phyloP scores from a whole-genome alignment of 2,888 invertebrate species.

The Leptinotarsa juncta region DNA sequence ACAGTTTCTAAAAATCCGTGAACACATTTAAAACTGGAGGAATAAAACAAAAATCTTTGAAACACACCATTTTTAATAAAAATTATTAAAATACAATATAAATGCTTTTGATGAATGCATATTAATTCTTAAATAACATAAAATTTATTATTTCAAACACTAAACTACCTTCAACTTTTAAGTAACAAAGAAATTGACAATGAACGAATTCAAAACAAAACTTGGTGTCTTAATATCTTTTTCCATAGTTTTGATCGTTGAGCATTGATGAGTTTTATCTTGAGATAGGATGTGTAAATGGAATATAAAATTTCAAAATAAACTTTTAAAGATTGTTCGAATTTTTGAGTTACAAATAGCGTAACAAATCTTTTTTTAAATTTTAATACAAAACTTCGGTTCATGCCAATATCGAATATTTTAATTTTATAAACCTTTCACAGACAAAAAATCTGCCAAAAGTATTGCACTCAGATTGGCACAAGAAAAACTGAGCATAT shows the following conservation, averaged over 20 bases:
- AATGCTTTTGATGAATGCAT: constrained; percentile 68
- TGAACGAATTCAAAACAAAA: constrained; percentile 38
- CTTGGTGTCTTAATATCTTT: constrained; percentile 34
- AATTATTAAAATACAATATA: constrained; percentile 77
- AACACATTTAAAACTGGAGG: background rate
- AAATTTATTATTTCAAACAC: constrained; percentile 47
- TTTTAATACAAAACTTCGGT: constrained; percentile 10
- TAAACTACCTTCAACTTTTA: constrained; percentile 46
- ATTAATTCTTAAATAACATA: constrained; percentile 45
- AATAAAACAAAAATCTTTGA: constrained; percentile 57
- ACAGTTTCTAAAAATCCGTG: background rate
- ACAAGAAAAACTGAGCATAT: constrained; percentile 25
- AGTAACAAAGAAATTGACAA: constrained; percentile 44
- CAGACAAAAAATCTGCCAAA: constrained; percentile 31
- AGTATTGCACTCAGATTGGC: constrained; percentile 36
- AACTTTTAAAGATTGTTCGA: constrained; percentile 1
- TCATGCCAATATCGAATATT: constrained; percentile 19
- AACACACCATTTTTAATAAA: constrained; percentile 81
- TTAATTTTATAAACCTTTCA: constrained; percentile 8
- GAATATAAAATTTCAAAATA: constrained; percentile 24
- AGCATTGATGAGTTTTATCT: constrained; percentile 41
- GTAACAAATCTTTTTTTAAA: constrained; percentile 18
- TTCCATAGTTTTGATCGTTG: constrained; percentile 44
- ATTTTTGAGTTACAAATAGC: constrained; percentile 7
- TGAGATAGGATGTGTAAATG: constrained; percentile 29